These are phyloP conservation scores for Drosophila bipectinata DNA, from an alignment of 1,140 invertebrate species.

Conservation along the genomic window DNA sequence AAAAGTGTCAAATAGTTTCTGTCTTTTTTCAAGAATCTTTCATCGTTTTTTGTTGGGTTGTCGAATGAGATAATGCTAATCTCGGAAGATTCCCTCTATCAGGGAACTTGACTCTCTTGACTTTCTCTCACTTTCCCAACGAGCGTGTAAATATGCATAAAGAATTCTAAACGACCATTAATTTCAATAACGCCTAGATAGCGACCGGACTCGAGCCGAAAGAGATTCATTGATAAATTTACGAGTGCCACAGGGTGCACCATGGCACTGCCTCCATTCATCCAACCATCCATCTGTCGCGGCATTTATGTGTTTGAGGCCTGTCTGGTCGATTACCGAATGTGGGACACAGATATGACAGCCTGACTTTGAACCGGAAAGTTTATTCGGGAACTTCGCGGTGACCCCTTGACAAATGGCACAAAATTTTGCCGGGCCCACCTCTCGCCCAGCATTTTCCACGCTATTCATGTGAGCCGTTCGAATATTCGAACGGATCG, in stretches of 20 bases:
- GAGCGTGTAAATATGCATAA: constrained; percentile 38
- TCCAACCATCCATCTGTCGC: constrained; percentile 2
- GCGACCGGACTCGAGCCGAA: neutral
- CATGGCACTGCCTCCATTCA: constrained; percentile 43
- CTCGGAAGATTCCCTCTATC: constrained; percentile 37
- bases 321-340: constrained; percentile 9
- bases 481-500: constrained; percentile 26
- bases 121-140: constrained; percentile 18
- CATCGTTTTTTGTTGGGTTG: neutral
- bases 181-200: constrained; percentile 38
- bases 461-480: constrained; percentile 31
- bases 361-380: constrained; percentile 36
- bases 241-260: constrained; percentile 52
- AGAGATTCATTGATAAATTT: constrained; percentile 55
- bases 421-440: constrained; percentile 6
- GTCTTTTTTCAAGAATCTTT: neutral
- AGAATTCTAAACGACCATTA: constrained; percentile 43
- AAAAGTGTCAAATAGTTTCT: too few relatives aligned
- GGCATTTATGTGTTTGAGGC: neutral
- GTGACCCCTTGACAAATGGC: constrained; percentile 57
- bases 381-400: constrained; percentile 38
- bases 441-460: constrained; percentile 26
- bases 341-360: constrained; percentile 37
- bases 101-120: neutral
- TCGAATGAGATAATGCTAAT: constrained; percentile 40